phyloP scores from a whole-genome alignment of 2,888 invertebrate genomes.

The Parelbella ahira region DNA sequence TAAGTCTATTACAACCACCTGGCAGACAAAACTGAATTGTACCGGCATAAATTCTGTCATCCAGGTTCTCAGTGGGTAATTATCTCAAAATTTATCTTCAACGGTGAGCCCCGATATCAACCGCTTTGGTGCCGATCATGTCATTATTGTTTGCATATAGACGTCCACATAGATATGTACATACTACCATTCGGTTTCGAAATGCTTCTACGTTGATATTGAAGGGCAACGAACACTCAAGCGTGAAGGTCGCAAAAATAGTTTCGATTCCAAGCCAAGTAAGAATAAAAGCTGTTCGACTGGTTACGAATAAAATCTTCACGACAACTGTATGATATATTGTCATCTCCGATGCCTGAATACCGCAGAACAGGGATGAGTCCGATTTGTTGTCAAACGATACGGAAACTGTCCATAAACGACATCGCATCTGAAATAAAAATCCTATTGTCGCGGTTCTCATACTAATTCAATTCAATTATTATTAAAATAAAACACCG shows the following conservation, averaged over 20 bases:
- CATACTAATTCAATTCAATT: conserved; percentile 58
- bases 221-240: conserved; percentile 59
- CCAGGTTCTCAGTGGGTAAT: conserved; percentile 18
- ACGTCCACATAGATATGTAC: too few relatives aligned
- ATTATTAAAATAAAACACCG: conserved; percentile 74
- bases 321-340: background rate
- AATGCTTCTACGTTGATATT: conserved; percentile 48
- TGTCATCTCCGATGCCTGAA: background rate
- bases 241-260: conserved; percentile 53
- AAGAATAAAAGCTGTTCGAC: conserved; percentile 33
- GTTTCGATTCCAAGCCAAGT: conserved; percentile 12
- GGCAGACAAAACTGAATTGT: conserved; percentile 18
- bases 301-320: conserved; percentile 4
- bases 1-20: conserved; percentile 15
- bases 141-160: conserved; percentile 26
- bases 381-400: background rate
- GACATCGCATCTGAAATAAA: conserved; percentile 3
- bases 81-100: conserved; percentile 27
- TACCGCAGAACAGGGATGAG: background rate
- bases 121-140: conserved; percentile 28
- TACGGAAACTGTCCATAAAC: background rate
- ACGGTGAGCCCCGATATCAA: conserved; percentile 27
- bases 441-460: conserved; percentile 50
- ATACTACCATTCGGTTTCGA: conserved; percentile 38
- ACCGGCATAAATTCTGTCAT: conserved; percentile 1